Conservation (phyloP, 1,140 invertebrate species). For the Drosophila triauraria region DNA sequence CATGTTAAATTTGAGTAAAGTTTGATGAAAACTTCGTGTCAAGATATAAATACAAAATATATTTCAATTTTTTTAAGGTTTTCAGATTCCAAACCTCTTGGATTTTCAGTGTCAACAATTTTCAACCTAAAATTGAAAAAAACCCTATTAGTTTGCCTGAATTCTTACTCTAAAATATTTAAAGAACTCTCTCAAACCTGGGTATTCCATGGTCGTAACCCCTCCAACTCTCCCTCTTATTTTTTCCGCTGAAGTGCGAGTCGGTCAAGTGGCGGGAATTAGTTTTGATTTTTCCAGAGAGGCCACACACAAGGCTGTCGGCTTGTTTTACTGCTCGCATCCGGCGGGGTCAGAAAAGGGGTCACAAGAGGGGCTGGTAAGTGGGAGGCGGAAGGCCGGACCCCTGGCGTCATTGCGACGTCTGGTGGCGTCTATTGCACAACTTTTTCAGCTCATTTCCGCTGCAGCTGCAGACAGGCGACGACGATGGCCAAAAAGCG, state of each 20-base stretch:
- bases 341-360: slow-evolving; percentile 43
- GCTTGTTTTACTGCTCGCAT: slow-evolving; percentile 80
- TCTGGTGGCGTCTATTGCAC: slow-evolving; percentile 73
- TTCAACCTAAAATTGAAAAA: too few relatives aligned
- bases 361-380: neutral
- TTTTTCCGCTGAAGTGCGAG: slow-evolving; percentile 26
- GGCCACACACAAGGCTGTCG: slow-evolving; percentile 54
- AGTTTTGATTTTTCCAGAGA: slow-evolving; percentile 44
- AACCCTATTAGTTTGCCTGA: neutral
- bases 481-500: slow-evolving; percentile 6
- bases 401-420: slow-evolving; percentile 55
- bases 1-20: too few relatives aligned
- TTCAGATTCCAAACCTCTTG: too few relatives aligned
- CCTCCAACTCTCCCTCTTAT: neutral
- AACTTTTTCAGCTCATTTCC: slow-evolving; percentile 83
- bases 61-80: too few relatives aligned
- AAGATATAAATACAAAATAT: too few relatives aligned
- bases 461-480: slow-evolving; percentile 63
- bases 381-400: neutral
- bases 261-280: slow-evolving; percentile 52
- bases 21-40: too few relatives aligned
- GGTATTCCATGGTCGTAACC: neutral
- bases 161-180: neutral
- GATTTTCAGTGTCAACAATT: too few relatives aligned
- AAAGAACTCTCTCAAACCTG: neutral